A percentile compares a stretch with the other conserved stretches of the same genome.
These are phyloP conservation scores for Eledone cirrhosa DNA, from an alignment of 2,888 invertebrate species.

Conservation along the genomic window DNA sequence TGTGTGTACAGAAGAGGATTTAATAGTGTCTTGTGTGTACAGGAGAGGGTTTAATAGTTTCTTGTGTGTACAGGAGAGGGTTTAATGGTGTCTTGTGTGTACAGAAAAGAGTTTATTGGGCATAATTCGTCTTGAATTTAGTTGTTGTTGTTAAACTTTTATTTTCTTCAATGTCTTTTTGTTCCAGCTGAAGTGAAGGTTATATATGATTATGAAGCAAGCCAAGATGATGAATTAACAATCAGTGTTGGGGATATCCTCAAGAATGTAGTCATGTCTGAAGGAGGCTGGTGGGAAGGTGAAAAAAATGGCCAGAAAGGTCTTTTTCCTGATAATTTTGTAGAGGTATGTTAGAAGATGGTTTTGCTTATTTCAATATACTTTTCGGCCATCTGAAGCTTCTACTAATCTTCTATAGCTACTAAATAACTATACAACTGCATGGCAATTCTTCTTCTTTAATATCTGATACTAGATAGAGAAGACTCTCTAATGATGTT, in stretches of 20 bases:
- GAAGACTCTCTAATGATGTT: too few relatives aligned
- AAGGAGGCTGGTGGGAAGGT: slow-evolving; percentile 94
- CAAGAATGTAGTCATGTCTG: slow-evolving; percentile 79
- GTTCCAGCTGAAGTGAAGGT: slow-evolving; percentile 79
- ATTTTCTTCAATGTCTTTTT: slow-evolving; percentile 17
- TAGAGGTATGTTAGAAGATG: slow-evolving; percentile 67
- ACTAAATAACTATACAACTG: neutral
- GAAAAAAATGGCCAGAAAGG: slow-evolving; percentile 81
- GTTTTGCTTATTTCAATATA: slow-evolving; percentile 19
- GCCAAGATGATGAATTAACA: slow-evolving; percentile 85
- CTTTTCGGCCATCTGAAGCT: neutral
- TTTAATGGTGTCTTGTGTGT: too few relatives aligned
- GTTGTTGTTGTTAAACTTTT: too few relatives aligned
- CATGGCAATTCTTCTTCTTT: neutral
- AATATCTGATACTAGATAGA: too few relatives aligned
- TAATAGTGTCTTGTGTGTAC: too few relatives aligned
- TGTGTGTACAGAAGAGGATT: too few relatives aligned
- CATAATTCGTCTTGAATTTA: too few relatives aligned
- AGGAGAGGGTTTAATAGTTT: too few relatives aligned
- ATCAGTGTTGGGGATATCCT: slow-evolving; percentile 85
- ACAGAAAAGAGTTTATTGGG: too few relatives aligned
- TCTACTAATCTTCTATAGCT: neutral
- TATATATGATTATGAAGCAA: slow-evolving; percentile 80
- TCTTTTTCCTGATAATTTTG: slow-evolving; percentile 94
- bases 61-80: too few relatives aligned